Conservation (phyloP, 2,888 invertebrate genomes). For the Himalopsyche japonica region DNA sequence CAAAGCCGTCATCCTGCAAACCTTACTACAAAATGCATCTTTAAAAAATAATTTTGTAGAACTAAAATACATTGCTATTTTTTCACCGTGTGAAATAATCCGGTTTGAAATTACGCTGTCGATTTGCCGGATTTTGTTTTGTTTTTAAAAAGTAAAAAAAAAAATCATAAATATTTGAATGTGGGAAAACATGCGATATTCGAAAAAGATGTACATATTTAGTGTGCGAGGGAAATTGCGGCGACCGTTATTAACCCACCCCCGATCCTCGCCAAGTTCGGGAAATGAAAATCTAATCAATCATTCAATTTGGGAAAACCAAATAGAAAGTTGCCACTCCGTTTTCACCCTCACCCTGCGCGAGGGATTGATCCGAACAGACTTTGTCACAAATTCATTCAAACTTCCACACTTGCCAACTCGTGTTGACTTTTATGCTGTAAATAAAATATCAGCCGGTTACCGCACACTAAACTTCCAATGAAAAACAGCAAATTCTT, state of each 20-base stretch:
- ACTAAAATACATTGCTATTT: too few relatives aligned
- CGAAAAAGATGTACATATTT: too few relatives aligned
- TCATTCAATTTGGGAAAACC: background rate
- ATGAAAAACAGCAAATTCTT: background rate
- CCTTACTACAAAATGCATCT: too few relatives aligned
- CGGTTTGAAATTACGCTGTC: too few relatives aligned
- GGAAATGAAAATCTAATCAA: conserved; percentile 1
- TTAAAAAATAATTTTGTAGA: too few relatives aligned
- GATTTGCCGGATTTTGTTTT: too few relatives aligned
- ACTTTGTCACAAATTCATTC: background rate
- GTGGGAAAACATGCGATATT: too few relatives aligned
- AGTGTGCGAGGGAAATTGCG: background rate
- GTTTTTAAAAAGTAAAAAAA: too few relatives aligned
- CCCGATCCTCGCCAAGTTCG: background rate
- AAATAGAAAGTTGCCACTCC: background rate
- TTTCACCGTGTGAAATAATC: too few relatives aligned
- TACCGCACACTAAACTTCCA: background rate
- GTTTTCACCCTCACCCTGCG: background rate
- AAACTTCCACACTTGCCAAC: background rate
- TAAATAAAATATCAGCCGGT: background rate
- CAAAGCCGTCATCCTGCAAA: too few relatives aligned
- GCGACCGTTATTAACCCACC: background rate
- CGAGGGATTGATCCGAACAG: background rate
- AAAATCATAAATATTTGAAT: too few relatives aligned
- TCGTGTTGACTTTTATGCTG: background rate